Evolutionary conservation across 1,140 invertebrate genomes (phyloP), one percentile per base, ranked within the genome.

Genomic region (Achatina immaculata): DNA sequence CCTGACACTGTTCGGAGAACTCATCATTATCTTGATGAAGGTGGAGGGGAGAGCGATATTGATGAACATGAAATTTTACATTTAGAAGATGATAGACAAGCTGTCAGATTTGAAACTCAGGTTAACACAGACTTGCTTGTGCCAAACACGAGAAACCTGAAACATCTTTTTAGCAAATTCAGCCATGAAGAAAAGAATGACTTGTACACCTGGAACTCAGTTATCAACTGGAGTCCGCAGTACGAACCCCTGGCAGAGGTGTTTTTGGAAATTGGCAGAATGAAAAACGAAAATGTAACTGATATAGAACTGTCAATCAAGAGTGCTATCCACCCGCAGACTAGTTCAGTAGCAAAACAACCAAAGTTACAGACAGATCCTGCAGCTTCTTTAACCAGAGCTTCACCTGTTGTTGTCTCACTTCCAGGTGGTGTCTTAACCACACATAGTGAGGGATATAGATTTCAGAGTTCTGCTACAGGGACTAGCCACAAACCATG

Each of bases 181-280:
- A 97, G 98, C 92, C 97, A 96, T 89, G 93, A 93, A 86, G 90
- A 91, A 84, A 97, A 98, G 91, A 92, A 98, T 0, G 97, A 97
- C n/a, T 98, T 96, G 86, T 99, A 99, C 90, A 99, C 98, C 90
- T 99, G 97, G 97, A 97, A 99, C 88, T 99, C 99, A 90, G 92
- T 99, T 40, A 92, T 99, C 14, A 96, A 99, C 90, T 99, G 97
- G 97, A 97, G 97, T 19, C 97, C 97, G 0, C 97, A 98, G 89
- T 99, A 99, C 90, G 97, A 99, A 90, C 97, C 97, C 0, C 91
- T 99, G 84, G 97, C 97, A 40, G 96, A 98, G 88, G 97, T 99
- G 1, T 99, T 99, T 89, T 96, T 96, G 7, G 98, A 99, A 93
- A 99, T 99, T 83, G 97, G 97, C 21, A 93, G 96, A 88, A 92